Evolutionary conservation across 1,140 invertebrate genomes (phyloP), one percentile per base, ranked within the genome.

Genomic region (Sesamia nonagrioides): DNA sequence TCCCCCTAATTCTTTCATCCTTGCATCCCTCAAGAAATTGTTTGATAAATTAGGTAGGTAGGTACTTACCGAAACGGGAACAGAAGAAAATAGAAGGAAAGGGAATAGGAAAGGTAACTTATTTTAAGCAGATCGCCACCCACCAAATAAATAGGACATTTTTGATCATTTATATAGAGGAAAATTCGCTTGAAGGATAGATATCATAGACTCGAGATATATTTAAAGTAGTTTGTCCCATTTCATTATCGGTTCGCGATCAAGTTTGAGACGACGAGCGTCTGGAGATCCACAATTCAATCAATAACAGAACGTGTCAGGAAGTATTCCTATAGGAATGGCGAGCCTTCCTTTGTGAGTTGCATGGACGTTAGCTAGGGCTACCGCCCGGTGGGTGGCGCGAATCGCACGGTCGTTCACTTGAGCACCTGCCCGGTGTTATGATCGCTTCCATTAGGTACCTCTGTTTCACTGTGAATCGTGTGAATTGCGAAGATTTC

Each of bases 311-410:
- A 7, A 61, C 35, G 40, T 15, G 48, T 75, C 40, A 75, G 58
- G 58, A 61, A 75, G 45, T 4, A 17, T 8, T 8, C 18, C n/a
- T 9, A 18, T 21, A 48, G 63, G 60, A 48, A 45, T 68, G 18
- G 40, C 54, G 58, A 33, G 54, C n/a, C 21, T 18, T 54, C 52
- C 71, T 68, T 68, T 68, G 63, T 68, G 1, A 48, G 37, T 40
- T 27, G 18, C 9, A 68, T 68, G 63, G 42, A 17, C 40, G 27
- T 61, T 40, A 48, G 54, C 21, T 68, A 80, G 76, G 80, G 72
- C 78, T 80, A 72, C 89, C 86, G 86, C 82, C 88, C 88, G 88
- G 81, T 84, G 87, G 84, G 87, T 88, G 89, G 82, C 82, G 84
- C 86, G 77, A 87, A 87, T 85, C 73, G 76, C 66, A 78, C 74